phyloP scores from a whole-genome alignment of 2,113 vertebrate genomes.

The Todiramphus saurophagus region DNA sequence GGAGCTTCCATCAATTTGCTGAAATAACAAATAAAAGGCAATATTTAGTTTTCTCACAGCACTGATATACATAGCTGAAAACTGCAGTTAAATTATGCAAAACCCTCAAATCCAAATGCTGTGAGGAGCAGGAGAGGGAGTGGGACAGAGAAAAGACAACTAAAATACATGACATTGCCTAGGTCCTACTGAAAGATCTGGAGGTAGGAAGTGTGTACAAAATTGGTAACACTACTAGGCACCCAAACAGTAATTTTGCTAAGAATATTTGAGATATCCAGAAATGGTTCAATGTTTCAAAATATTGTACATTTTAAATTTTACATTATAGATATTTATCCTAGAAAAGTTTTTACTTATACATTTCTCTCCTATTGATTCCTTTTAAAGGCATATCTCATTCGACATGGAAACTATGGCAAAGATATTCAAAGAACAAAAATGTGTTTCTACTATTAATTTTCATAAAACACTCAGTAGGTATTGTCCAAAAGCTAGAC shows the following conservation, averaged over 20 bases:
- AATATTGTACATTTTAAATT: not conserved
- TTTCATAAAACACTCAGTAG: not conserved
- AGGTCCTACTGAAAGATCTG: not conserved
- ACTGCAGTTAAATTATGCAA: not conserved
- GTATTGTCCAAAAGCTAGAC: not conserved
- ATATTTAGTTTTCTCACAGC: not conserved
- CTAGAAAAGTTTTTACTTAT: not conserved
- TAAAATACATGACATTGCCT: not conserved
- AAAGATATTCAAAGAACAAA: not conserved
- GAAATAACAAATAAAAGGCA: not conserved
- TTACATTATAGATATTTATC: not conserved
- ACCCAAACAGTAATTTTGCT: not conserved
- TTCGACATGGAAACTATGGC: not conserved
- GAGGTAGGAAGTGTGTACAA: not conserved
- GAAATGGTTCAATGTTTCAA: not conserved
- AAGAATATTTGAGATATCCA: not conserved
- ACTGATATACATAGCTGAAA: not conserved
- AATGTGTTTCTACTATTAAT: not conserved
- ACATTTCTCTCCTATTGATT: not conserved
- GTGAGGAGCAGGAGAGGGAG: rapidly evolving
- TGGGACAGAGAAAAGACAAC: not conserved
- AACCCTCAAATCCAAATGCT: not conserved
- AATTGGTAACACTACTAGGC: not conserved
- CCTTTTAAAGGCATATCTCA: not conserved
- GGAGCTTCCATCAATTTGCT: not conserved